phyloP scores from a whole-genome alignment of 2,113 vertebrate genomes.

The western clawed frog (Xenopus tropicalis) region DNA sequence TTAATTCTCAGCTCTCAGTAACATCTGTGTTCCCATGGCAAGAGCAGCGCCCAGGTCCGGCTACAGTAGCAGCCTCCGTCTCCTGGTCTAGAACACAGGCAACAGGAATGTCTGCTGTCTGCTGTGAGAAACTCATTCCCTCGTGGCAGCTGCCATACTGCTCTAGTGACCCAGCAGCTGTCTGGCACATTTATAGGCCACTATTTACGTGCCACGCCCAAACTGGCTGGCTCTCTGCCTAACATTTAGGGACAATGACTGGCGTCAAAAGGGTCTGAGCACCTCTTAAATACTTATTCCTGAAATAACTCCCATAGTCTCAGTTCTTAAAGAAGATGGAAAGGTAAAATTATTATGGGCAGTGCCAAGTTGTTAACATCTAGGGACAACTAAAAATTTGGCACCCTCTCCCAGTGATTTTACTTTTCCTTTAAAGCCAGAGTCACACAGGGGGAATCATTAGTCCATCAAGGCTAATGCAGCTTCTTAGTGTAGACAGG shows the following conservation, averaged over 20 bases:
- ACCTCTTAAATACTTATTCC: neutral
- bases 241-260: slow-evolving; percentile 6
- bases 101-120: slow-evolving; percentile 15
- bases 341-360: too few relatives aligned
- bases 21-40: slow-evolving; percentile 26
- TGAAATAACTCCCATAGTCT: slow-evolving; percentile 15
- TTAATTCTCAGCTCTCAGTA: slow-evolving; percentile 17
- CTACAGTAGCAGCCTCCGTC: slow-evolving; percentile 11
- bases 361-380: too few relatives aligned
- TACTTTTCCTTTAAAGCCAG: too few relatives aligned
- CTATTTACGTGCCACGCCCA: slow-evolving; percentile 6
- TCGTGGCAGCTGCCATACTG: slow-evolving; percentile 11
- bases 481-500: too few relatives aligned
- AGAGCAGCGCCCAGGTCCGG: neutral
- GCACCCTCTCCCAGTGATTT: too few relatives aligned
- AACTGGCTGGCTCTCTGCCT: slow-evolving; percentile 11
- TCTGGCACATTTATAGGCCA: neutral
- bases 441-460: too few relatives aligned
- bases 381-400: too few relatives aligned
- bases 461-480: too few relatives aligned
- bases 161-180: slow-evolving; percentile 27
- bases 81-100: neutral
- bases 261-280: slow-evolving; percentile 14
- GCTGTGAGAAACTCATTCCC: neutral
- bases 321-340: too few relatives aligned